A percentile compares a stretch with the other conserved stretches of the same genome.
Evolutionary conservation across 2,888 invertebrate species (phyloP).

Genomic region (Xylota segnis): DNA sequence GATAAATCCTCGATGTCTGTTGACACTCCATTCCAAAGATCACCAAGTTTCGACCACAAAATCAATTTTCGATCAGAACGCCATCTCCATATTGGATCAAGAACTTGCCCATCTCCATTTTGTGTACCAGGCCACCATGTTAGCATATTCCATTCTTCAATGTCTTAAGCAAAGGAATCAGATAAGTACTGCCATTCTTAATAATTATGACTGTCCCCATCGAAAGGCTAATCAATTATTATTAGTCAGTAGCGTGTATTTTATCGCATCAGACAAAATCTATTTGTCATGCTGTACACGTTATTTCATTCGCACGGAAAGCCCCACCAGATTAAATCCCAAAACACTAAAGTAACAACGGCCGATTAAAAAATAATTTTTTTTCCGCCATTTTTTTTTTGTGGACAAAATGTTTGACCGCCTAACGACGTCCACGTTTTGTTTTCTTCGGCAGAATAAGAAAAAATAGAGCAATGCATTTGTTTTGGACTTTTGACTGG

Average conservation of each 20-base stretch:
- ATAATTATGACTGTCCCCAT: not conserved
- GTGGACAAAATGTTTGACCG: not conserved
- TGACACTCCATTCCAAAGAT: too few species aligned
- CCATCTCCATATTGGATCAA: too few species aligned
- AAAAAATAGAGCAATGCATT: constrained; percentile 10
- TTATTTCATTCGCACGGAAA: constrained; percentile 7
- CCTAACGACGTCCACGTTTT: not conserved
- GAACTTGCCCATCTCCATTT: too few species aligned
- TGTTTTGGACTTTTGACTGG: constrained; percentile 1
- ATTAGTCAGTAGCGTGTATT: not conserved
- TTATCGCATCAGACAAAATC: constrained; percentile 8
- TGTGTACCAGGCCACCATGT: too few species aligned
- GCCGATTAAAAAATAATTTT: not conserved
- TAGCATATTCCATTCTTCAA: too few species aligned
- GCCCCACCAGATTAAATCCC: constrained; percentile 4
- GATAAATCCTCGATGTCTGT: too few species aligned
- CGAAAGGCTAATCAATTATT: not conserved
- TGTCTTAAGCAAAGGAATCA: not conserved
- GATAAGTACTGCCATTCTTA: not conserved
- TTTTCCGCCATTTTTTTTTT: not conserved
- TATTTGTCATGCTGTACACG: not conserved
- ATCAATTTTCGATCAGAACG: too few species aligned
- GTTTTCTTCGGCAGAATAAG: not conserved
- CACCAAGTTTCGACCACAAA: too few species aligned
- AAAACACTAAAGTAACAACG: not conserved